Conservation (phyloP, 2,113 vertebrate genomes). For the Rutilus rutilus region DNA sequence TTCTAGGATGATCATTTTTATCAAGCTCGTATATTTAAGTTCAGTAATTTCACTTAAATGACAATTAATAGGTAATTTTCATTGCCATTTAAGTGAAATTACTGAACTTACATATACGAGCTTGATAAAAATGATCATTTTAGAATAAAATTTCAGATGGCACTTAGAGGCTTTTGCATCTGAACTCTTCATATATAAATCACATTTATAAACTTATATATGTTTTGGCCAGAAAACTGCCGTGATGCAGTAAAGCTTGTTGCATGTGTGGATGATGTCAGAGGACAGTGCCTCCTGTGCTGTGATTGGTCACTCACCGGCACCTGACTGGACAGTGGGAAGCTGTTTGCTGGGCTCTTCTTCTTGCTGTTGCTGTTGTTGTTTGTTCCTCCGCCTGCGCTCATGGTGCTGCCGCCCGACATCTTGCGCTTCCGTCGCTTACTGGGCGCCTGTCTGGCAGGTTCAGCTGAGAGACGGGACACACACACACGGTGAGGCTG, state of each 20-base stretch:
- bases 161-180: too few relatives aligned
- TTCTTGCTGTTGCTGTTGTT: conserved; percentile 99
- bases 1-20: too few relatives aligned
- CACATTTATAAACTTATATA: too few relatives aligned
- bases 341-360: conserved; percentile 98
- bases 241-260: background rate
- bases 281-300: background rate
- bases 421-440: conserved; percentile 99
- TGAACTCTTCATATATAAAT: too few relatives aligned
- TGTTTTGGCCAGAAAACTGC: too few relatives aligned
- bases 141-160: too few relatives aligned
- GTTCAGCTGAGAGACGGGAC: conserved; percentile 82
- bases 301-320: conserved; percentile 88
- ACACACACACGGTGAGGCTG: background rate
- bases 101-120: too few relatives aligned
- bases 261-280: background rate
- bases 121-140: too few relatives aligned
- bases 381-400: conserved; percentile 87
- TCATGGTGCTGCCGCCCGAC: conserved; percentile 97
- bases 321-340: conserved; percentile 99
- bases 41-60: too few relatives aligned
- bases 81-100: too few relatives aligned
- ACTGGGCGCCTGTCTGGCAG: conserved; percentile 94
- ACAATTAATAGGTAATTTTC: too few relatives aligned
- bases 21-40: too few relatives aligned